These are phyloP conservation scores for Cerceris rybyensis DNA, from an alignment of 2,888 invertebrate genomes.

Conservation along the genomic window DNA sequence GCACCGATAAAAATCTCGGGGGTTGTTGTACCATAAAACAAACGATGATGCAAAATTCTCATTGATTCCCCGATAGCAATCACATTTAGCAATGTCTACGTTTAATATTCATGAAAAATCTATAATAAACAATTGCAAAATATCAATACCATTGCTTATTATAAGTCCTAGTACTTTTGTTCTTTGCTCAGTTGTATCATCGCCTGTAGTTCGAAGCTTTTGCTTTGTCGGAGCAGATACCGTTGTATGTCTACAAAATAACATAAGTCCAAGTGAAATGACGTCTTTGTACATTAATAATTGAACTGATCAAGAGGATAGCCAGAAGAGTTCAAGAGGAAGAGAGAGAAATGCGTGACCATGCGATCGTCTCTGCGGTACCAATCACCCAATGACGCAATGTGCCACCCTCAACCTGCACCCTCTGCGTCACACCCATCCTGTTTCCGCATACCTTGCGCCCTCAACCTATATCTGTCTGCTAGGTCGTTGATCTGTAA, in stretches of 20 bases:
- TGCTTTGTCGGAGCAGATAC: background rate
- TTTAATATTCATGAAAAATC: too few relatives aligned
- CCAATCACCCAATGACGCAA: constrained; percentile 64
- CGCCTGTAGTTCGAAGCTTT: background rate
- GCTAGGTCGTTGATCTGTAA: constrained; percentile 67
- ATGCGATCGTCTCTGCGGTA: constrained; percentile 43
- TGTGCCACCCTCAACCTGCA: constrained; percentile 60
- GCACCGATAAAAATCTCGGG: too few relatives aligned
- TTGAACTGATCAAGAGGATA: background rate
- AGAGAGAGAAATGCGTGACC: constrained; percentile 7
- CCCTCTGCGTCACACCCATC: constrained; percentile 64
- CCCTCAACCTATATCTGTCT: constrained; percentile 62
- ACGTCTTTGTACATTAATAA: background rate
- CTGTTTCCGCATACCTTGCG: constrained; percentile 63
- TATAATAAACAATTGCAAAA: too few relatives aligned
- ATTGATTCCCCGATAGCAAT: too few relatives aligned
- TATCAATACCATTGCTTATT: too few relatives aligned
- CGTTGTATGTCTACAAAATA: too few relatives aligned
- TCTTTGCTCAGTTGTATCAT: too few relatives aligned
- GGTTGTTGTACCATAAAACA: too few relatives aligned
- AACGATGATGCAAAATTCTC: too few relatives aligned
- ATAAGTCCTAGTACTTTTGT: too few relatives aligned
- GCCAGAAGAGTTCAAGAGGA: background rate
- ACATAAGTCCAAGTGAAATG: too few relatives aligned
- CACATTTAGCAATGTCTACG: too few relatives aligned